Base-by-base conservation (phyloP, 92 coral and sea anemone genomes). In the Siderastrea radians region DNA sequence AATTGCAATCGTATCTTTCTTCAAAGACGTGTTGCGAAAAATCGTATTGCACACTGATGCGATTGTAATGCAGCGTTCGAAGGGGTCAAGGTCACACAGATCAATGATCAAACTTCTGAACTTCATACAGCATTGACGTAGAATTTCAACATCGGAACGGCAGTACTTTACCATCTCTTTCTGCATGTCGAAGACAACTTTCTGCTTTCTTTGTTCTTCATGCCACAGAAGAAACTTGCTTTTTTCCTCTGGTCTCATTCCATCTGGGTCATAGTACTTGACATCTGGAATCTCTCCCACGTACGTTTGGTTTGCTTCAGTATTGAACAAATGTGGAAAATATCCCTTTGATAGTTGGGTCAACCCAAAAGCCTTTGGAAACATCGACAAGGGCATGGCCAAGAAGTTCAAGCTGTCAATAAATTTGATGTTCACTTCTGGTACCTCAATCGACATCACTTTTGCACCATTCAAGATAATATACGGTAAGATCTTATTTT, bases 311-410 rank as follows among this genome's bases (percentile, higher is more conserved):
- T 93, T 87, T 1, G 58, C 86, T 19, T 3, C 12, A 4, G 1
- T 80, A 49, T 94, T 94, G 61, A 91, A 94, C 3, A 58, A 19
- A 38, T 94, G 94, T 1, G 91, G 91, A 61, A 94, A 93, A 53
- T 61, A 84, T 1, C 91, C 94, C 72, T 92, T 92, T 16, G 59
- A 68, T 14, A 83, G 59, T 72, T 92, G 92, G 0, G 68, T 77
- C 5, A 87, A 3, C 3, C 93, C 88, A 84, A 92, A 89, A 16
- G 93, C 77, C 48, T 84, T 85, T 7, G 92, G 93, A 2, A 89
- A 72, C 0, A 48, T 51, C 0, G 81, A 58, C 11, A 85, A 57
- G 8, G 67, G 48, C 90, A 92, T 84, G 5, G 93, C 82, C 0
- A 92, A 44, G 59, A 92, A 92, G 49, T 71, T 75, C 19, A 83